Base-by-base conservation (phyloP, 2,888 invertebrate genomes). In the Gastrophysa polygoni region DNA sequence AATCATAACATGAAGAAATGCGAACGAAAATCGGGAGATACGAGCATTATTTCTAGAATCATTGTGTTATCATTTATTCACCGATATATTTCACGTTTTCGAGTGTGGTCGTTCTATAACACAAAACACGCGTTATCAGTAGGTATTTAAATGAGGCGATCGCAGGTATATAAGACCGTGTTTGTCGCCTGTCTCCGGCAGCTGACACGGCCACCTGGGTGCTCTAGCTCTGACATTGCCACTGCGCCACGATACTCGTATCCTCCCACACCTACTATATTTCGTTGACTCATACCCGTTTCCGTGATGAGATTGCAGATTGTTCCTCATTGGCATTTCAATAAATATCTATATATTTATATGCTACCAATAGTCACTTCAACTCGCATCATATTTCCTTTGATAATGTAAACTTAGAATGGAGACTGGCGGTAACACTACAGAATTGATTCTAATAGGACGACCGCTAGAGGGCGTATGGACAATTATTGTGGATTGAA, bases 181-280 rank as follows among this genome's bases (percentile, higher is more conserved):
- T 70, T 77, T 76, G 75, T 76, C 76, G 77, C 75, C 76, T 72
- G 75, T 77, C 77, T 51, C 71, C 76, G 74, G 77, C 80, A 80
- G 80, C 79, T 80, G 80, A 80, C 79, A 75, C 72, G 79, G 76
- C 80, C 80, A 80, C 80, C 80, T 80, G 79, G 80, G 77, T 71
- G 78, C 76, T 66, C 68, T 5, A 11, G 11, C 10, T 4, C 71
- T 67, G 73, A 71, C 73, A 69, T 63, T 63, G 70, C 66, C 68
- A 68, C 66, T 68, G 75, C 67, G 68, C 75, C 76, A 74, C 77
- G 38, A 38, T 38, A 77, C 77, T 77, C 78, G n/a, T n/a, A n/a
- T n/a, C n/a, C n/a, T 78, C 78, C 74, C 71, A 69, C 70, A 11
- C 16, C 47, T 17, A 38, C 59, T 70, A 73, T 67, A 73, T 76